Base-by-base conservation (phyloP, 2,797 vertebrate genomes). In the Siniperca undulata region DNA sequence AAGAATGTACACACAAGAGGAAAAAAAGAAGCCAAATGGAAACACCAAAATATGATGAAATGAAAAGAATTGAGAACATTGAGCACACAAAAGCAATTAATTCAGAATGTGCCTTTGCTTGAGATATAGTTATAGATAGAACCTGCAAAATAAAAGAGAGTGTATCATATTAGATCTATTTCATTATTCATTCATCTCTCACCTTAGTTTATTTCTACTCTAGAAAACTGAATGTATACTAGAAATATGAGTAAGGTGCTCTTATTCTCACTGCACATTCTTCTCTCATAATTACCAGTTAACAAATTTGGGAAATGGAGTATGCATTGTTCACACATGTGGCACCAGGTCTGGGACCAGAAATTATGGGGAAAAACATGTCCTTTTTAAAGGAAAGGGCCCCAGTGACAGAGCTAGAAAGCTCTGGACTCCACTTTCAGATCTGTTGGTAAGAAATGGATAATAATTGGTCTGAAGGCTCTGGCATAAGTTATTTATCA, bases 401-500 rank as follows among this genome's bases (percentile, higher is more conserved):
- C 17, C 7, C 12, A 38, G 22, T 30, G 30, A 71, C 30, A 20
- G 22, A 53, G 19, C n/a, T 16, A 7, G 69, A 59, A 65, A 34
- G 19, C 40, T 5, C 27, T 4, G 5, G 50, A 52, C 60, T 82
- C 52, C 44, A 19, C 71, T 74, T 64, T 71, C 30, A 64, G 22
- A 86, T 74, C 12, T 44, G 58, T 70, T 78, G n/a, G 52, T 44
- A 17, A 52, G 62, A 36, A 74, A 73, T 13, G 2, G 55, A 62
- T 83, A 62, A 72, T 77, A 69, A 87, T 48, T 3, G 68, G 74
- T 83, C 60, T 53, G 80, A 85, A 60, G 78, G 46, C 64, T 78
- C 24, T 5, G 60, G 77, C 60, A 75, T 80, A 76, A 52, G 73
- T 85, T 79, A 75, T 91, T 86, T 78, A 84, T 89, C 85, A 70